Conservation (phyloP, 2,113 vertebrate genomes). For the Pardalotus punctatus region DNA sequence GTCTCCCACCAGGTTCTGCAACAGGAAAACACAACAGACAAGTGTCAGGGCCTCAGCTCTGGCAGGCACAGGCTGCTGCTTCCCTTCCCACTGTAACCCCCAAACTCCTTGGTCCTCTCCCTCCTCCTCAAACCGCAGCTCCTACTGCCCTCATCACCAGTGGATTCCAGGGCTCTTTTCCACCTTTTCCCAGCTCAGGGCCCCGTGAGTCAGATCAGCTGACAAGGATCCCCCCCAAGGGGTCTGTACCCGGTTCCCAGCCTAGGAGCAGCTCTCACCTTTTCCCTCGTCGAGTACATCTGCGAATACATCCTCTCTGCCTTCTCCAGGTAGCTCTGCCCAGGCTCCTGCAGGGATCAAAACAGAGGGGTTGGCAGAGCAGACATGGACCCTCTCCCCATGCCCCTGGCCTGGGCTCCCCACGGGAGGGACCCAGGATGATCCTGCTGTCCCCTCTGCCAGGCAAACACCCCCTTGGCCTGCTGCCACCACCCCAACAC, state of each 20-base stretch:
- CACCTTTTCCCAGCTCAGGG: fast-evolving
- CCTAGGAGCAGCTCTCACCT: slow-evolving; percentile 73
- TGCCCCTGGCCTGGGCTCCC: neutral
- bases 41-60: neutral
- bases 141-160: neutral
- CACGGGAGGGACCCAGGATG: neutral
- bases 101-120: neutral
- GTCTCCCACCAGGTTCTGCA: slow-evolving; percentile 85
- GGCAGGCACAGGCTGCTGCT: neutral
- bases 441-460: neutral
- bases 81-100: neutral
- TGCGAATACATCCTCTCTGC: slow-evolving; percentile 76
- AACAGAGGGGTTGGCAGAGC: fast-evolving
- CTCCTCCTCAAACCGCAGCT: neutral
- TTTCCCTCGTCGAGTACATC: slow-evolving; percentile 84
- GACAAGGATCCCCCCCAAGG: neutral
- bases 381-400: neutral
- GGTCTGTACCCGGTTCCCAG: neutral
- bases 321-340: slow-evolving; percentile 85
- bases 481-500: neutral
- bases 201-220: neutral
- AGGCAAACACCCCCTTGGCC: neutral
- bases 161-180: neutral
- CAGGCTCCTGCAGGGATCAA: slow-evolving; percentile 72
- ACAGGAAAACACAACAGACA: neutral